Percentiles rank a stretch among this genome's conserved stretches.
phyloP scores from a whole-genome alignment of 2,888 invertebrate species.

The Biston betularia region DNA sequence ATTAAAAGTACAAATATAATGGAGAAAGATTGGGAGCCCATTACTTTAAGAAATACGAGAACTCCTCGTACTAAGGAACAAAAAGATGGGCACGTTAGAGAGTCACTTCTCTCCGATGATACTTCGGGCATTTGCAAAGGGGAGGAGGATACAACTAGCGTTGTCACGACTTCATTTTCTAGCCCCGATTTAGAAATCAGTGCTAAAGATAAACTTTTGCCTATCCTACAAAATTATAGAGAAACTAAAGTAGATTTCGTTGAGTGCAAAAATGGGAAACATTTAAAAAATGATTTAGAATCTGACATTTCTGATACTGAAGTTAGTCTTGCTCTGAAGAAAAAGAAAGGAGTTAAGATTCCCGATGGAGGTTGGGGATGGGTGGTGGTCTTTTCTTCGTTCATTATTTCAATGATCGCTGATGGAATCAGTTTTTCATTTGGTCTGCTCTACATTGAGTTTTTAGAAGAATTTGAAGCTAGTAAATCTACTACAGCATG shows the following conservation, averaged over 20 bases:
- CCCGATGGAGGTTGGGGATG: conserved; percentile 96
- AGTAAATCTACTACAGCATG: conserved; percentile 95
- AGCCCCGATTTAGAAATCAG: conserved; percentile 74
- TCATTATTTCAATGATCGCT: conserved; percentile 94
- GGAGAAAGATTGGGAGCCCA: conserved; percentile 67
- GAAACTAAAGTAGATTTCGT: conserved; percentile 49
- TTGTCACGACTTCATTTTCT: conserved; percentile 68
- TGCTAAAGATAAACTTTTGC: conserved; percentile 54
- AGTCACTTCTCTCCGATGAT: conserved; percentile 76
- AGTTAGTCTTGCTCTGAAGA: conserved; percentile 44
- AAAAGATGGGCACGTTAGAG: conserved; percentile 65
- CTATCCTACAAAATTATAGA: conserved; percentile 47
- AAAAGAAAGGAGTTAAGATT: conserved; percentile 80
- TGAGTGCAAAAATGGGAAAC: conserved; percentile 42
- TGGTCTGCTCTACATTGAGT: conserved; percentile 94
- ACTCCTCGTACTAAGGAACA: conserved; percentile 62
- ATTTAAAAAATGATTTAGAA: conserved; percentile 43
- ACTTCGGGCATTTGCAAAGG: conserved; percentile 83
- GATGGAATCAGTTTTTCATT: conserved; percentile 98
- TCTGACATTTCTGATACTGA: conserved; percentile 47
- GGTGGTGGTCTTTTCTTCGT: conserved; percentile 94
- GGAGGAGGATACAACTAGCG: conserved; percentile 69
- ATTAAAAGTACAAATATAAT: conserved; percentile 63
- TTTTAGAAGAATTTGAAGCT: conserved; percentile 92
- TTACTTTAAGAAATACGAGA: conserved; percentile 67